Evolutionary conservation across 2,797 vertebrate genomes (phyloP).

Genomic region (Adelosebastes latens): DNA sequence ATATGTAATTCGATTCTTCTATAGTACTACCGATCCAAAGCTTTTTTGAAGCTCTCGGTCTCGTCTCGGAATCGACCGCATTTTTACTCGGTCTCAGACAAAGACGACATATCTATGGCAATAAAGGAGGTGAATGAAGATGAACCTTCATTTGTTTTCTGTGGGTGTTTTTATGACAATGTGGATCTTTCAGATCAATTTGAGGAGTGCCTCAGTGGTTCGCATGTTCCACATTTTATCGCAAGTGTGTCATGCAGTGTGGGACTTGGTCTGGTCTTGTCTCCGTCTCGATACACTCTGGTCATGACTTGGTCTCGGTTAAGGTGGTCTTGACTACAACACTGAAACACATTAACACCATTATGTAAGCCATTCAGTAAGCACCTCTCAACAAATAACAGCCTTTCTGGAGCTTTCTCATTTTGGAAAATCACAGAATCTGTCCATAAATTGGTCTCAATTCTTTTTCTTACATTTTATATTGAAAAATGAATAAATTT

Average conservation of each 20-base stretch:
- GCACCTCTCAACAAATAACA: background rate
- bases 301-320: background rate
- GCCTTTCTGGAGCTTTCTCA: background rate
- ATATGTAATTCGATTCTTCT: background rate
- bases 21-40: no score
- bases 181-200: background rate
- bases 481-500: background rate
- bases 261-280: no score
- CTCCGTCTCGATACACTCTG: no score
- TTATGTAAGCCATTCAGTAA: background rate
- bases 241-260: no score
- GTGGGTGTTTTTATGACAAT: background rate
- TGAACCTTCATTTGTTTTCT: background rate
- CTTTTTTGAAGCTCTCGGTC: background rate
- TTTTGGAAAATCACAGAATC: background rate
- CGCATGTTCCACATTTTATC: no score
- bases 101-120: background rate
- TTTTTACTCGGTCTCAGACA: background rate
- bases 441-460: background rate
- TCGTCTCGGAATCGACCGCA: fast-evolving
- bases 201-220: background rate
- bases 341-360: background rate
- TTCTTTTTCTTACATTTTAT: background rate
- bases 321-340: background rate
- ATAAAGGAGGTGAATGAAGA: background rate